Evolutionary conservation across 2,797 vertebrate genomes (phyloP).

Genomic region (Sardinella longiceps): DNA sequence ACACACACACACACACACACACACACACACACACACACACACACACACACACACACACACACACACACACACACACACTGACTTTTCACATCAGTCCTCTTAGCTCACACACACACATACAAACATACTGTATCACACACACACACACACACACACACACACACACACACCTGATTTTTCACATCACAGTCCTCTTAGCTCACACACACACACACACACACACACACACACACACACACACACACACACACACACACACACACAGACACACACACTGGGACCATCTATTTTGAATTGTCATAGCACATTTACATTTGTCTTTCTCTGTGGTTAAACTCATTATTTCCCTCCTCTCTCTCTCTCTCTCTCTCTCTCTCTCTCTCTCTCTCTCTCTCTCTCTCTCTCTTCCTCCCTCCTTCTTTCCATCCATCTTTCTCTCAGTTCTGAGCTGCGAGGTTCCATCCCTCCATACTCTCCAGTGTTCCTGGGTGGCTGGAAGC

Average conservation of each 20-base stretch:
- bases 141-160: not conserved
- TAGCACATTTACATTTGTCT: not conserved
- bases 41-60: not conserved
- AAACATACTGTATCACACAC: constrained; percentile 25
- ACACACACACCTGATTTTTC: not conserved
- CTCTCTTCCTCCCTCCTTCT: not conserved
- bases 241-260: too few species aligned
- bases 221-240: too few species aligned
- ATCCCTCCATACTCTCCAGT: constrained; percentile 72
- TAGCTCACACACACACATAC: not conserved
- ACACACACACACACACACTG: too few species aligned
- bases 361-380: not conserved
- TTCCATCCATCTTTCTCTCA: constrained; percentile 39
- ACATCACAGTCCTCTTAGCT: constrained; percentile 1
- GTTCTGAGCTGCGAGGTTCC: constrained; percentile 75
- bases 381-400: not conserved
- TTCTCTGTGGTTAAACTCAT: not conserved
- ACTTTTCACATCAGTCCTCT: too few species aligned
- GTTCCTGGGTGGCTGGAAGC: constrained; percentile 84
- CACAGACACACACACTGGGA: not conserved
- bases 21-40: not conserved
- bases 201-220: not conserved
- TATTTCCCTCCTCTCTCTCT: not conserved
- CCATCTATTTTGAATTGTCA: not conserved
- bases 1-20: not conserved